Conservation (phyloP, 2,113 vertebrate species). For the Mola mola region DNA sequence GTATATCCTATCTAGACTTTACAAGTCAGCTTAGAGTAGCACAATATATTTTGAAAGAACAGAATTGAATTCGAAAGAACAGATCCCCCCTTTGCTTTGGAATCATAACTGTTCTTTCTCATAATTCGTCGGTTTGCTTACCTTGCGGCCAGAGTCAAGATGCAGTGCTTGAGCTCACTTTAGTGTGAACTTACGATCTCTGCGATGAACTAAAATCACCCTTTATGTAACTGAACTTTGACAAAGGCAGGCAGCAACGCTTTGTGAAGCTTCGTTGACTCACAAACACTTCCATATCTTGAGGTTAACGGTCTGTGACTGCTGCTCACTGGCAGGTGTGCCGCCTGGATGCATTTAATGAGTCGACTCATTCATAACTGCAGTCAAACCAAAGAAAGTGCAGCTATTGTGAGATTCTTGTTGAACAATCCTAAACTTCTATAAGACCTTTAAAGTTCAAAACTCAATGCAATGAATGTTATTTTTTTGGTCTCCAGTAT, state of each 20-base stretch:
- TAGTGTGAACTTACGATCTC: constrained; percentile 19
- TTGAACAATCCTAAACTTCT: constrained; percentile 1
- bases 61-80: not conserved
- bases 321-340: constrained; percentile 77
- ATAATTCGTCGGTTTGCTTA: constrained; percentile 46
- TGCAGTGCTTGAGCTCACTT: constrained; percentile 29
- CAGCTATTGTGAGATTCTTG: not conserved
- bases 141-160: constrained; percentile 36
- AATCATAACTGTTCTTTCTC: constrained; percentile 4
- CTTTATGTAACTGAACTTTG: constrained; percentile 51
- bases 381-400: constrained; percentile 12
- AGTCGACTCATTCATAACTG: constrained; percentile 38
- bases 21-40: not conserved
- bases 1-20: too few species aligned
- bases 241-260: constrained; percentile 60
- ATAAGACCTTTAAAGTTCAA: too few species aligned
- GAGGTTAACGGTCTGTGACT: constrained; percentile 85
- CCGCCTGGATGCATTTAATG: constrained; percentile 47
- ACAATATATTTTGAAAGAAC: not conserved
- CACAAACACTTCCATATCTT: constrained; percentile 77
- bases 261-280: constrained; percentile 77
- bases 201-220: constrained; percentile 29
- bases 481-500: too few species aligned
- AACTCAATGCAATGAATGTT: too few species aligned
- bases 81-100: not conserved